phyloP scores from a whole-genome alignment of 2,888 invertebrate species.

The Aspidapion aeneum region DNA sequence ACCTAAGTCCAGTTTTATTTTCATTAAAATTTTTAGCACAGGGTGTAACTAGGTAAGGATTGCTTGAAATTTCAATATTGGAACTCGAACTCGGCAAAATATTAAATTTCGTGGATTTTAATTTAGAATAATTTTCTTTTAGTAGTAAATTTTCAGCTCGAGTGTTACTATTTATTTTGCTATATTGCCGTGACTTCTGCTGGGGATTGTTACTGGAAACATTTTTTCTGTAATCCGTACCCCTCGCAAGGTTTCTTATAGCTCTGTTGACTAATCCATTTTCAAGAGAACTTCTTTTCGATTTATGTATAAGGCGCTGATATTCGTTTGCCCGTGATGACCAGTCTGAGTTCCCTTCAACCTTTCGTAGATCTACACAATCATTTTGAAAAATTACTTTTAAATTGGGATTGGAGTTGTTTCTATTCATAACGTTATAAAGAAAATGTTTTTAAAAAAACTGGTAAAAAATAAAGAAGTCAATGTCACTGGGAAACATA shows the following conservation, averaged over 20 bases:
- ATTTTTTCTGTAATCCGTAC: too few species aligned
- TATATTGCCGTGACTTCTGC: too few species aligned
- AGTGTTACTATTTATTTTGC: too few species aligned
- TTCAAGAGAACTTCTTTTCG: not conserved
- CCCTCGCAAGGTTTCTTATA: not conserved
- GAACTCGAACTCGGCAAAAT: not conserved
- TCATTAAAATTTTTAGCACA: not conserved
- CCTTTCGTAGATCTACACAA: not conserved
- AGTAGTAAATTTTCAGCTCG: too few species aligned
- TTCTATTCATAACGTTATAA: not conserved
- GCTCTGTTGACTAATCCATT: not conserved
- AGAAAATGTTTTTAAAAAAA: not conserved
- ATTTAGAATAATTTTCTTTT: too few species aligned
- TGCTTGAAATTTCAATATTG: not conserved
- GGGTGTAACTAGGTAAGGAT: not conserved
- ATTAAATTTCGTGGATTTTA: not conserved
- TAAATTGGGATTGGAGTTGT: not conserved
- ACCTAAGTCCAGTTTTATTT: not conserved
- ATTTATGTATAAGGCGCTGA: too few species aligned
- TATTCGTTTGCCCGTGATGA: too few species aligned
- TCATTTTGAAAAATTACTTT: not conserved
- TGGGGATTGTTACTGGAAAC: too few species aligned
- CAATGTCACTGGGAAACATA: too few species aligned
- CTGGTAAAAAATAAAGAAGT: too few species aligned
- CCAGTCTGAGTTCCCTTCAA: too few species aligned